These are phyloP conservation scores for Silurus meridionalis DNA, from an alignment of 2,113 vertebrate genomes.

Conservation along the genomic window DNA sequence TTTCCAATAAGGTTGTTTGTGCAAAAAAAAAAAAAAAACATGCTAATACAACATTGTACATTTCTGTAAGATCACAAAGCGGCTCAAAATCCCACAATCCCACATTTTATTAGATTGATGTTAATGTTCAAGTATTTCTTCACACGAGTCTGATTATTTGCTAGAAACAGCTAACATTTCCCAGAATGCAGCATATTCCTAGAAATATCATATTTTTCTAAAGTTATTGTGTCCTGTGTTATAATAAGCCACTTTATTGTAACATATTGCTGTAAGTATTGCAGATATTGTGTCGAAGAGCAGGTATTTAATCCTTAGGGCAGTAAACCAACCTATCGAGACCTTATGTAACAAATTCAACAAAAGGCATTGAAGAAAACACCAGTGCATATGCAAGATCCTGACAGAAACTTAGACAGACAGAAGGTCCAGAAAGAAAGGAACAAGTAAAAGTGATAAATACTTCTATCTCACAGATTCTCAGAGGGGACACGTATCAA, in stretches of 20 bases:
- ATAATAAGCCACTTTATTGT: background rate
- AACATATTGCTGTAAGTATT: background rate
- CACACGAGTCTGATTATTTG: background rate
- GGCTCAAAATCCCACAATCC: background rate
- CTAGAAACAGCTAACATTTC: background rate
- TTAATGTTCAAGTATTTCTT: background rate
- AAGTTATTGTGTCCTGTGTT: background rate
- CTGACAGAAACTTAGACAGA: background rate
- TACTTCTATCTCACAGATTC: background rate
- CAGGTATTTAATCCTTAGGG: background rate
- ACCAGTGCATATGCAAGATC: background rate
- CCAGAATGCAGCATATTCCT: background rate
- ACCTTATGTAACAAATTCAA: background rate
- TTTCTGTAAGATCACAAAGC: background rate
- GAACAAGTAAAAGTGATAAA: background rate
- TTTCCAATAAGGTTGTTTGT: background rate
- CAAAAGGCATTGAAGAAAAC: background rate
- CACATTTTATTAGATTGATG: background rate
- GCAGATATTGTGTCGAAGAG: background rate
- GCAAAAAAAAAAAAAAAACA: background rate
- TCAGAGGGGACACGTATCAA: background rate
- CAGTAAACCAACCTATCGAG: background rate
- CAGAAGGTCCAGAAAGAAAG: background rate
- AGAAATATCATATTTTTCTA: background rate
- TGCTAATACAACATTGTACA: background rate